phyloP scores from a whole-genome alignment of 2,113 vertebrate species.

The Brienomyrus longianalis region DNA sequence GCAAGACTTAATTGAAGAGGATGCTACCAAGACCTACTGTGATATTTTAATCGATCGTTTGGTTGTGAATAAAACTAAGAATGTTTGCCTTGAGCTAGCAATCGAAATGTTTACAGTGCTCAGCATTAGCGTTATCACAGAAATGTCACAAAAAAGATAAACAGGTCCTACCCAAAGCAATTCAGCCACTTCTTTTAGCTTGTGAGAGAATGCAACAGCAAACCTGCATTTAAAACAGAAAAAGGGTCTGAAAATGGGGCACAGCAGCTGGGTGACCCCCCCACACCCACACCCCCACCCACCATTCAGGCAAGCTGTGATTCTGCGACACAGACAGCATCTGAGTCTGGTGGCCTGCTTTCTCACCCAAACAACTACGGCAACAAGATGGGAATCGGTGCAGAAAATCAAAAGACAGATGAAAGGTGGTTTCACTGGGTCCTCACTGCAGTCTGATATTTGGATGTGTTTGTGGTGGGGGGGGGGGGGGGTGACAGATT shows the following conservation, averaged over 20 bases:
- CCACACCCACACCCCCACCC: background rate
- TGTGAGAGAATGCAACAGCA: conserved; percentile 78
- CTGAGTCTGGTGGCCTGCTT: background rate
- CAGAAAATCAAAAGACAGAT: background rate
- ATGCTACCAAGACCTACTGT: background rate
- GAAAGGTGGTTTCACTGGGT: background rate
- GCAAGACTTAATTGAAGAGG: background rate
- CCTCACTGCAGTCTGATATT: background rate
- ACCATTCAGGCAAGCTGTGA: background rate
- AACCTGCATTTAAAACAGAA: conserved; percentile 63
- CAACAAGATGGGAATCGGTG: background rate
- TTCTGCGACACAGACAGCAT: background rate
- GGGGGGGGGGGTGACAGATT: background rate
- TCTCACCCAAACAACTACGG: background rate
- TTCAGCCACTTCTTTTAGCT: conserved; percentile 72
- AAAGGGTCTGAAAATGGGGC: conserved; percentile 11
- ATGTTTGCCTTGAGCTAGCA: background rate
- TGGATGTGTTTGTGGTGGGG: background rate
- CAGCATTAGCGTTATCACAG: background rate
- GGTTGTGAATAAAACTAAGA: background rate
- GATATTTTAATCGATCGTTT: background rate
- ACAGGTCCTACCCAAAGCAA: conserved; percentile 67
- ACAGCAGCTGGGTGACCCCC: background rate
- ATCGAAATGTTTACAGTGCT: background rate
- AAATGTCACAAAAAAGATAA: background rate